Evolutionary conservation across 2,888 invertebrate genomes (phyloP).

Genomic region (Drosophila putrida): DNA sequence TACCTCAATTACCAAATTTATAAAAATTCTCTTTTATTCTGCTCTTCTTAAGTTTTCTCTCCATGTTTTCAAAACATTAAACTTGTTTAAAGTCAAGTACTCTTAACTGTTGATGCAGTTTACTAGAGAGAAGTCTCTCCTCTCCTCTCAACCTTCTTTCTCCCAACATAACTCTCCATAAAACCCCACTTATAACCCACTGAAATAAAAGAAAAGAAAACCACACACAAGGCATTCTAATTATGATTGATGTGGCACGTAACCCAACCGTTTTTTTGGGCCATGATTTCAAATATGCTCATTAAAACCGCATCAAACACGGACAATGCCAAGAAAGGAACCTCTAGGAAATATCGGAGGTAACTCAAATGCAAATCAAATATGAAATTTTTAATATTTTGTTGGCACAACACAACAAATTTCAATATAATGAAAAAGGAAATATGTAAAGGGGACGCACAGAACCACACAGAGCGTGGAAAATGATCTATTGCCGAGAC

Average conservation of each 20-base stretch:
- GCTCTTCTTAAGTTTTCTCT: too few relatives aligned
- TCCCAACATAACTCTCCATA: slow-evolving; percentile 4
- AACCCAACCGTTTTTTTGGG: slow-evolving; percentile 25
- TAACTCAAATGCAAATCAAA: slow-evolving; percentile 72
- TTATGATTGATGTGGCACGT: slow-evolving; percentile 76
- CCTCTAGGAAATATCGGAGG: slow-evolving; percentile 27
- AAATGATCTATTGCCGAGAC: slow-evolving; percentile 74
- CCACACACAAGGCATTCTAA: slow-evolving; percentile 69
- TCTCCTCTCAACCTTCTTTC: not conserved
- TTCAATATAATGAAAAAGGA: slow-evolving; percentile 70
- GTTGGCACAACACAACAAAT: slow-evolving; percentile 83
- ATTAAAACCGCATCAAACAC: slow-evolving; percentile 81
- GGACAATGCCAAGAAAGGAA: slow-evolving; percentile 50
- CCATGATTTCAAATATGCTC: slow-evolving; percentile 53
- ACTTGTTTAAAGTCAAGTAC: too few relatives aligned
- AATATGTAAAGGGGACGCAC: slow-evolving; percentile 8
- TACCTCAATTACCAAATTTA: too few relatives aligned
- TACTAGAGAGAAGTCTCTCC: not conserved
- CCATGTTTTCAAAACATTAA: too few relatives aligned
- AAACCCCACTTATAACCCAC: slow-evolving; percentile 6
- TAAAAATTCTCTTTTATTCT: too few relatives aligned
- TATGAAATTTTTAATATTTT: slow-evolving; percentile 82
- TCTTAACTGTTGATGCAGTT: too few relatives aligned
- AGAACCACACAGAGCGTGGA: slow-evolving; percentile 72
- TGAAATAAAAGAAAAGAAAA: not conserved